Percentiles rank a stretch among this genome's conserved stretches.
These are phyloP conservation scores for Leptobrachium leishanense DNA, from an alignment of 2,113 vertebrate species.

Conservation along the genomic window DNA sequence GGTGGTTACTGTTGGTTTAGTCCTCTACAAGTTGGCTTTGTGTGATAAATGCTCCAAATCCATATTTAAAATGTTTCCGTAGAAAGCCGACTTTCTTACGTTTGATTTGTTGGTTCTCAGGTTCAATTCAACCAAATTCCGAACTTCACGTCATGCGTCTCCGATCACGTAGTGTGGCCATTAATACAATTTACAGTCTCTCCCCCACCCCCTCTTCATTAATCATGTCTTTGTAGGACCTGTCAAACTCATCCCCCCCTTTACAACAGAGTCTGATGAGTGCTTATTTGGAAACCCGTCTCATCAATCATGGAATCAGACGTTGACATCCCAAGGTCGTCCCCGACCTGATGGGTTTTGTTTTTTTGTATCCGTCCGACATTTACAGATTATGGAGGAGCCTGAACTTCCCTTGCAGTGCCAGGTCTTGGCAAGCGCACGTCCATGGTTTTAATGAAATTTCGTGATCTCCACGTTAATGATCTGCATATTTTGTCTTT, in stretches of 20 bases:
- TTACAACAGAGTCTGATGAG: not conserved
- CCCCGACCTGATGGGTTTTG: not conserved
- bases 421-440: not conserved
- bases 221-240: not conserved
- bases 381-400: too few species aligned
- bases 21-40: too few species aligned
- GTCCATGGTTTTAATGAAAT: not conserved
- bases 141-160: not conserved
- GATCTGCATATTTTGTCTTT: not conserved
- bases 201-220: not conserved
- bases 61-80: too few species aligned
- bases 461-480: not conserved
- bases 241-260: not conserved
- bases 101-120: conserved; percentile 48
- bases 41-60: not conserved
- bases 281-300: not conserved
- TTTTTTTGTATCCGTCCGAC: too few species aligned
- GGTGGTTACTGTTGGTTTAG: not conserved
- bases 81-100: not conserved
- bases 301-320: not conserved
- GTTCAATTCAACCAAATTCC: conserved; percentile 48
- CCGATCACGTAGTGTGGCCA: not conserved
- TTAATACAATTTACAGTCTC: not conserved
- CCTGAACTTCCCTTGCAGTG: not conserved
- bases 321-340: not conserved